Percentiles rank a stretch among this genome's conserved stretches.
phyloP scores from a whole-genome alignment of 2,888 invertebrate genomes.

The Drosophila anomalata region DNA sequence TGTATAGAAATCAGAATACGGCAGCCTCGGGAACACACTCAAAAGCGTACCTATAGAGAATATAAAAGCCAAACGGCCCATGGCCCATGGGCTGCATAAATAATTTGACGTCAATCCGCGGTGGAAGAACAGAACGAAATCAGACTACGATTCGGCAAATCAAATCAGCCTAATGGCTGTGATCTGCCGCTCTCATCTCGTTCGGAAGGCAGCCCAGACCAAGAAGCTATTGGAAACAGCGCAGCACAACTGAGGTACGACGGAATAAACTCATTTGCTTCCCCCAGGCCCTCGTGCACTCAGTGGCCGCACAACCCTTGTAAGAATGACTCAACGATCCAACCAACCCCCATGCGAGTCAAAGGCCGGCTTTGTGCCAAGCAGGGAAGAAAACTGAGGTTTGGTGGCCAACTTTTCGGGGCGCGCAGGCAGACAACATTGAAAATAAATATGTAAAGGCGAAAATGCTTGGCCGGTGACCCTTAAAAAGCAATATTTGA shows the following conservation, averaged over 20 bases:
- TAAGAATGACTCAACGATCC: constrained; percentile 47
- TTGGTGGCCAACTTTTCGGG: constrained; percentile 26
- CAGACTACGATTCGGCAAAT: constrained; percentile 24
- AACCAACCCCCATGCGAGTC: constrained; percentile 35
- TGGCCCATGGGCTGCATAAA: constrained; percentile 68
- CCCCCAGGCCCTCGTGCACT: constrained; percentile 31
- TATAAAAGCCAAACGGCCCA: constrained; percentile 35
- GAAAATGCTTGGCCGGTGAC: constrained; percentile 65
- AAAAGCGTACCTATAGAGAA: constrained; percentile 24
- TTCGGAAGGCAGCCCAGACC: constrained; percentile 21
- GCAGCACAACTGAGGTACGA: constrained; percentile 3
- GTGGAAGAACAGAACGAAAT: constrained; percentile 38
- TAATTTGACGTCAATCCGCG: constrained; percentile 71
- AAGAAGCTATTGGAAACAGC: constrained; percentile 34
- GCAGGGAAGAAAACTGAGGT: constrained; percentile 7
- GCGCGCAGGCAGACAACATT: constrained; percentile 52
- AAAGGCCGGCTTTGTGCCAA: constrained; percentile 47
- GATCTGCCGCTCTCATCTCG: constrained; percentile 2
- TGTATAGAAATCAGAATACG: constrained; percentile 33
- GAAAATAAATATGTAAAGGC: constrained; percentile 50
- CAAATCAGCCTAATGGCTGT: constrained; percentile 35
- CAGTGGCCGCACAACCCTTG: constrained; percentile 38
- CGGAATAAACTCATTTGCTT: constrained; percentile 21
- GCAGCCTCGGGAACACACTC: constrained; percentile 23
- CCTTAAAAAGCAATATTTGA: constrained; percentile 79